Conservation (phyloP, 1,140 invertebrate species). For the Euwallacea similis region DNA sequence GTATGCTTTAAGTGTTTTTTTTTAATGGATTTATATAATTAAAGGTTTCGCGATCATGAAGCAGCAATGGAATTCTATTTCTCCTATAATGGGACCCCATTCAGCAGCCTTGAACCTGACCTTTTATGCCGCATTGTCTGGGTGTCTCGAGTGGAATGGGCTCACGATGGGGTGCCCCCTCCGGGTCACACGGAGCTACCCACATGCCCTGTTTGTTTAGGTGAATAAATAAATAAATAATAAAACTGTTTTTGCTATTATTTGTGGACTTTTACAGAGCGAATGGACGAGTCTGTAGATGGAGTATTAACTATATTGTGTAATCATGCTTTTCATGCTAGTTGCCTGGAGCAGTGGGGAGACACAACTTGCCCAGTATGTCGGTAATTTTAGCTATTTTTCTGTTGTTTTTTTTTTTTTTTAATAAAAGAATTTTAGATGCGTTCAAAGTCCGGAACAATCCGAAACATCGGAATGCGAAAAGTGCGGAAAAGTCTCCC, state of each 20-base stretch:
- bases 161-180: slow-evolving; percentile 66
- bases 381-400: slow-evolving; percentile 24
- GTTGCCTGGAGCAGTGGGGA: slow-evolving; percentile 95
- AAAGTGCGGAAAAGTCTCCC: slow-evolving; percentile 49
- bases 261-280: slow-evolving; percentile 65
- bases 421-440: slow-evolving; percentile 51
- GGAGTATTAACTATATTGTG: slow-evolving; percentile 97
- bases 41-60: slow-evolving; percentile 66
- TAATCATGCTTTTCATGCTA: slow-evolving; percentile 96
- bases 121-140: slow-evolving; percentile 91
- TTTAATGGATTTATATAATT: slow-evolving; percentile 12
- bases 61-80: slow-evolving; percentile 90
- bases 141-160: slow-evolving; percentile 90
- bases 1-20: neutral
- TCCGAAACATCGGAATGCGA: slow-evolving; percentile 52
- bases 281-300: slow-evolving; percentile 98
- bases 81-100: slow-evolving; percentile 88
- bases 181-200: slow-evolving; percentile 91
- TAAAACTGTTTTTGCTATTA: slow-evolving; percentile 10
- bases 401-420: neutral
- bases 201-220: slow-evolving; percentile 92
- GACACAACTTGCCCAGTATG: slow-evolving; percentile 84
- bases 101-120: slow-evolving; percentile 91
- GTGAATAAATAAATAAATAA: slow-evolving; percentile 44
- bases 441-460: slow-evolving; percentile 90